A percentile compares a stretch with the other conserved stretches of the same genome.
Evolutionary conservation across 2,797 vertebrate genomes (phyloP).

Genomic region (Botia almorhae): DNA sequence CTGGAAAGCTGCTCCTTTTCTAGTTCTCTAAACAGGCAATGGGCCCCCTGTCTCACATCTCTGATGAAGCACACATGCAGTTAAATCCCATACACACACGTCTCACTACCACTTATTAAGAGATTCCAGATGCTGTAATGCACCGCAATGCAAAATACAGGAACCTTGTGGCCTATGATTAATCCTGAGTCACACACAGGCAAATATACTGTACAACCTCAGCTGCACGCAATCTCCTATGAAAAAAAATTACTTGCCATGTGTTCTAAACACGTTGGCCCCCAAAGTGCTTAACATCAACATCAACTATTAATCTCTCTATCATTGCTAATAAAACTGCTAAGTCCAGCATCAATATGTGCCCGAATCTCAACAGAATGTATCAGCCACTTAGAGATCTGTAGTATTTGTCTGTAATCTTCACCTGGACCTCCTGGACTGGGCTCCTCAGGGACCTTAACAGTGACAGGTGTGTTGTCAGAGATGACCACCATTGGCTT

Average conservation of each 20-base stretch:
- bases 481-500: constrained; percentile 85
- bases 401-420: constrained; percentile 65
- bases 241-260: constrained; percentile 9
- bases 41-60: constrained; percentile 35
- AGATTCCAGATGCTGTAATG: constrained; percentile 51
- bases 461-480: constrained; percentile 49
- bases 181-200: constrained; percentile 28
- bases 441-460: constrained; percentile 4
- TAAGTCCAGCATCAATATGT: too few relatives aligned
- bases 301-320: too few relatives aligned
- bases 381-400: not conserved
- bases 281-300: too few relatives aligned
- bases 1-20: constrained; percentile 71
- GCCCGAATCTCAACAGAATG: too few relatives aligned
- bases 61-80: constrained; percentile 46
- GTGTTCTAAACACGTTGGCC: too few relatives aligned
- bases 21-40: constrained; percentile 55
- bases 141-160: constrained; percentile 27
- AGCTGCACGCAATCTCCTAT: not conserved
- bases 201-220: constrained; percentile 40
- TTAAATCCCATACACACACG: constrained; percentile 35
- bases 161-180: constrained; percentile 21
- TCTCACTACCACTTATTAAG: constrained; percentile 58
- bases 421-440: not conserved
- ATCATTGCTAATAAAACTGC: too few relatives aligned